A percentile compares a stretch with the other conserved stretches of the same genome.
phyloP scores from a whole-genome alignment of 2,888 invertebrate species.

The Limnephilus auricula region DNA sequence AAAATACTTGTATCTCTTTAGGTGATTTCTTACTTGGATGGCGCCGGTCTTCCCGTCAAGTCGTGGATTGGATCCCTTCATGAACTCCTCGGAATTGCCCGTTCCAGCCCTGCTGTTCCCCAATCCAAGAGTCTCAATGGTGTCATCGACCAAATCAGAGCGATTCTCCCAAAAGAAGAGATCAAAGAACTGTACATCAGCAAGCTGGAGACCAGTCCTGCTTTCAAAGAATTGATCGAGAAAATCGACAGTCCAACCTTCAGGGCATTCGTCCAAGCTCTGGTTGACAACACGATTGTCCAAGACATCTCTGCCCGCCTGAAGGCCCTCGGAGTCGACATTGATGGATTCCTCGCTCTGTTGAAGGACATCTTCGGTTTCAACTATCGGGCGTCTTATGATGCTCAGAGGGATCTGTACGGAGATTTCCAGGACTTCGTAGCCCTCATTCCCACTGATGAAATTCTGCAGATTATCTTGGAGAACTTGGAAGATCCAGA shows the following conservation, averaged over 20 bases:
- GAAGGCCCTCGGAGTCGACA: slow-evolving; percentile 45
- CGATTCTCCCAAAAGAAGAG: slow-evolving; percentile 45
- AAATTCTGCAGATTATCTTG: slow-evolving; percentile 48
- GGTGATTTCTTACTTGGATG: slow-evolving; percentile 50
- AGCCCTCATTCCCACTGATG: slow-evolving; percentile 40
- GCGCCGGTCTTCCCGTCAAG: slow-evolving; percentile 46
- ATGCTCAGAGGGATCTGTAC: slow-evolving; percentile 36
- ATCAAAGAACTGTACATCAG: slow-evolving; percentile 51
- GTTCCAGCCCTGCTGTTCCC: background rate
- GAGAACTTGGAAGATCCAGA: slow-evolving; percentile 54
- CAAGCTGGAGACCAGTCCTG: slow-evolving; percentile 53
- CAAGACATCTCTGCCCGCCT: slow-evolving; percentile 30
- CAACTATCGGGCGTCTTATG: background rate
- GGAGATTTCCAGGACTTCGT: slow-evolving; percentile 57
- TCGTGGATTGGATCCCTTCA: slow-evolving; percentile 46
- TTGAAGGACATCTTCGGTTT: slow-evolving; percentile 54
- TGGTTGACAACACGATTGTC: slow-evolving; percentile 19
- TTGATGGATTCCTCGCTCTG: slow-evolving; percentile 41
- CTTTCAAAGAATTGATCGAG: slow-evolving; percentile 50
- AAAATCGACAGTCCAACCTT: slow-evolving; percentile 49
- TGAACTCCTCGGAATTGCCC: slow-evolving; percentile 46
- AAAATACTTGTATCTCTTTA: background rate
- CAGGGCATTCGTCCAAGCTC: slow-evolving; percentile 35
- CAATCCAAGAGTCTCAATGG: slow-evolving; percentile 37
- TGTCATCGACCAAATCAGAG: slow-evolving; percentile 53